A percentile compares a stretch with the other conserved stretches of the same genome.
Evolutionary conservation across 2,113 vertebrate genomes (phyloP).

Genomic region (Antennarius striatus): DNA sequence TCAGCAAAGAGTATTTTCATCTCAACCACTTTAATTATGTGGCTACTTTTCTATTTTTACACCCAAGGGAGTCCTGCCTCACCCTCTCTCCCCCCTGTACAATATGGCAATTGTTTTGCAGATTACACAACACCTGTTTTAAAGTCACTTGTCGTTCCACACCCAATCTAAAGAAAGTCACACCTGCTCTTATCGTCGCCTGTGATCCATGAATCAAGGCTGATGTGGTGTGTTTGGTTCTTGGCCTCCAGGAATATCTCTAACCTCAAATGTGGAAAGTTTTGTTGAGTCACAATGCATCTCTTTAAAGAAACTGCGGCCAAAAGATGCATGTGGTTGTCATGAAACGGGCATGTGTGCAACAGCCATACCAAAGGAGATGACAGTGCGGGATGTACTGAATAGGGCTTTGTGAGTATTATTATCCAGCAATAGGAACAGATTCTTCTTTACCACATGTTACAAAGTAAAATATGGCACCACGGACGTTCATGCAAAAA

Average conservation of each 20-base stretch:
- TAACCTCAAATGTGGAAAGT: not conserved
- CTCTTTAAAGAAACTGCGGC: not conserved
- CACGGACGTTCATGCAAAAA: no score
- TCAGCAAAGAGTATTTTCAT: constrained; percentile 25
- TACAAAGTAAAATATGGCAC: constrained; percentile 8
- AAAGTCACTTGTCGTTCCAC: constrained; percentile 55
- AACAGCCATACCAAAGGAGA: no score
- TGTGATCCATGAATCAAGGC: not conserved
- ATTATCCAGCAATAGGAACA: not conserved
- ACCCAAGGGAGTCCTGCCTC: constrained; percentile 17
- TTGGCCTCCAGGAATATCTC: not conserved
- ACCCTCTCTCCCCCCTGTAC: not conserved
- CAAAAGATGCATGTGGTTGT: not conserved
- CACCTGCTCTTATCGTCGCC: constrained; percentile 19
- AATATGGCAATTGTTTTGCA: constrained; percentile 56
- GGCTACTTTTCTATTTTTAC: constrained; percentile 64
- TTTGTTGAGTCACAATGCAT: no score
- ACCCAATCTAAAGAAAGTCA: constrained; percentile 15
- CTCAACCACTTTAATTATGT: constrained; percentile 57
- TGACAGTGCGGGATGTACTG: no score
- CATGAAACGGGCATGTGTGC: no score
- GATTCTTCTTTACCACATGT: not conserved
- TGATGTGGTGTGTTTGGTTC: not conserved
- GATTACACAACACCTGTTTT: constrained; percentile 61
- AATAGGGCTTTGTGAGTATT: not conserved